These are phyloP conservation scores for Passer domesticus DNA, from an alignment of 2,113 vertebrate genomes.

Conservation along the genomic window DNA sequence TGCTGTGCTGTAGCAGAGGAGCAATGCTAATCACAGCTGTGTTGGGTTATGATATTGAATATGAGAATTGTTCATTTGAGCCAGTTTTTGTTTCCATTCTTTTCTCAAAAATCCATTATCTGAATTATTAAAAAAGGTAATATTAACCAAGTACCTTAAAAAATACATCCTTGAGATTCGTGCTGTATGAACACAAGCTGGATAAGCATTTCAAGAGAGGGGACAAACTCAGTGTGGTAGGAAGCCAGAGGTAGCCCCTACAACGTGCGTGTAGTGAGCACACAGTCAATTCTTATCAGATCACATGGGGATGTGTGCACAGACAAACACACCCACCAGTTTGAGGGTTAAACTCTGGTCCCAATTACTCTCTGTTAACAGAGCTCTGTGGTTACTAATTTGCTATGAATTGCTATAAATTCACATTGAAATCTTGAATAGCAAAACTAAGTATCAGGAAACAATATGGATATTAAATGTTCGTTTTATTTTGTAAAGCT, in stretches of 20 bases:
- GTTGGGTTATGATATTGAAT: not conserved
- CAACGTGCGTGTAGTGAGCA: accelerated
- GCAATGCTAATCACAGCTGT: not conserved
- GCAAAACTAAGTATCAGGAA: not conserved
- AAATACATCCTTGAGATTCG: not conserved
- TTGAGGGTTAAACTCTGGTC: not conserved
- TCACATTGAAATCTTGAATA: not conserved
- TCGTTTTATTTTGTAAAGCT: not conserved
- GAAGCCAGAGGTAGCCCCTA: not conserved
- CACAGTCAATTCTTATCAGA: not conserved
- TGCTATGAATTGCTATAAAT: not conserved
- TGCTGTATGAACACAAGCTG: not conserved
- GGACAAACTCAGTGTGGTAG: not conserved
- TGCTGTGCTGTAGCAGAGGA: not conserved
- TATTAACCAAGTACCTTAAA: not conserved
- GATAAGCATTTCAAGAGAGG: not conserved
- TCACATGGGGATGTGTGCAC: not conserved
- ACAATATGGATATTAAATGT: not conserved
- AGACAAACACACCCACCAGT: too few relatives aligned
- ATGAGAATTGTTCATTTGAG: not conserved
- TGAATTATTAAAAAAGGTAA: not conserved
- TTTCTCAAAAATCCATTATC: not conserved
- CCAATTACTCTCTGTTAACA: not conserved
- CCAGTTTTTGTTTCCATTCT: not conserved
- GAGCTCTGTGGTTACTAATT: not conserved